Evolutionary conservation across 2,797 vertebrate species (phyloP).

Genomic region (Onychomys torridus): DNA sequence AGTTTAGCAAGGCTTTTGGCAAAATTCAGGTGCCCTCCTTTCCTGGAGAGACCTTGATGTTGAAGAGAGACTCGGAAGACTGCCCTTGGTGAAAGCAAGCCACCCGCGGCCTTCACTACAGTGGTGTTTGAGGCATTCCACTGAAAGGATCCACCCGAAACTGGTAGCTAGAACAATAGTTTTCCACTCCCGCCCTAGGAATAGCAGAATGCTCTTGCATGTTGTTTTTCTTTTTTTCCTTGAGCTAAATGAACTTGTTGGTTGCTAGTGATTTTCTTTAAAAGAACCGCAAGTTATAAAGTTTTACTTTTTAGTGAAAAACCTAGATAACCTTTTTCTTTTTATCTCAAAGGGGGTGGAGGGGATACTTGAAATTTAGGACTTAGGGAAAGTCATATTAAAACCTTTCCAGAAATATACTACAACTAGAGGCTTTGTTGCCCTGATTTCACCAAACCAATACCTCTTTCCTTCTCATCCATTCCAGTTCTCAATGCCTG

Average conservation of each 20-base stretch:
- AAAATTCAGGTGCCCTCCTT: neutral
- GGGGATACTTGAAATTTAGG: neutral
- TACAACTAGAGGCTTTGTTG: neutral
- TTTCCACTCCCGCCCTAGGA: neutral
- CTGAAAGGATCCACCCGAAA: neutral
- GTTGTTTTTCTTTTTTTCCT: neutral
- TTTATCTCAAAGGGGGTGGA: neutral
- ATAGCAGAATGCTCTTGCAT: neutral
- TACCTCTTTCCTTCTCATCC: neutral
- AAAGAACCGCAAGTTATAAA: neutral
- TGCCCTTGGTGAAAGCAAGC: neutral
- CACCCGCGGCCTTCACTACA: neutral
- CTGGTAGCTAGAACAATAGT: neutral
- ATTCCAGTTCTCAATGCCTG: neutral
- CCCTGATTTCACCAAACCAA: neutral
- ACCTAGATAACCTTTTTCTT: neutral
- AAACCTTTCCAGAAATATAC: neutral
- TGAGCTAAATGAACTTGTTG: constrained; percentile 1
- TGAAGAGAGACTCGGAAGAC: neutral
- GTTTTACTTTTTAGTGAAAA: constrained; percentile 40
- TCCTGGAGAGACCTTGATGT: neutral
- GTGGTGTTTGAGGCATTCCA: neutral
- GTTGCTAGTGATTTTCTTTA: constrained; percentile 18
- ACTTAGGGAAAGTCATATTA: neutral
- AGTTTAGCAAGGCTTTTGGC: neutral